phyloP scores from a whole-genome alignment of 1,140 invertebrate genomes.

The Zaprionus vittiger region DNA sequence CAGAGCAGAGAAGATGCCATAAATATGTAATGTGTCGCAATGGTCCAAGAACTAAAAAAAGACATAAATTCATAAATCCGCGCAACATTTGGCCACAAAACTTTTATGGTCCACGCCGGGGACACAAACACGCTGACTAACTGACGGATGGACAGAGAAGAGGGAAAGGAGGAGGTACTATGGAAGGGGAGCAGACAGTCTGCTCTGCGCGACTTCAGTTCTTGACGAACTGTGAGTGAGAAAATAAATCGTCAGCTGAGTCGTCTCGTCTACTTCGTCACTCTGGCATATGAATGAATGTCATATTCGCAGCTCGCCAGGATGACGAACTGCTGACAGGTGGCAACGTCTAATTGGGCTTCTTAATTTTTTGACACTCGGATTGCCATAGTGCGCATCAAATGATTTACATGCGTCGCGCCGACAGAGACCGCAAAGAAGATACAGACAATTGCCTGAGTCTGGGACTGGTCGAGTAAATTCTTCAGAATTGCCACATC shows the following conservation, averaged over 20 bases:
- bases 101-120: constrained; percentile 36
- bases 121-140: neutral
- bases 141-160: neutral
- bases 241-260: constrained; percentile 60
- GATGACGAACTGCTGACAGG: constrained; percentile 84
- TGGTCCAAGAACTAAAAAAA: constrained; percentile 39
- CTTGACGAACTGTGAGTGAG: constrained; percentile 2
- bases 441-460: constrained; percentile 65
- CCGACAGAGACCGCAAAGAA: constrained; percentile 8
- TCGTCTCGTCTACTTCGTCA: constrained; percentile 74
- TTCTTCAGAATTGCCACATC: constrained; percentile 11
- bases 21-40: constrained; percentile 29
- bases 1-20: constrained; percentile 17
- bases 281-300: constrained; percentile 76
- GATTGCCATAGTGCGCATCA: constrained; percentile 41
- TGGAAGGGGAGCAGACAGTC: neutral
- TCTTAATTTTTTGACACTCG: constrained; percentile 82
- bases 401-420: constrained; percentile 59
- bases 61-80: constrained; percentile 56
- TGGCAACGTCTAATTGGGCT: constrained; percentile 84
- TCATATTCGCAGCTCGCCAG: constrained; percentile 69
- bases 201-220: neutral
- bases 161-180: neutral
- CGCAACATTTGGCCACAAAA: constrained; percentile 44
- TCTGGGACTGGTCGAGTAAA: neutral